Evolutionary conservation across 2,888 invertebrate genomes (phyloP).

Genomic region (Amphiduros pacificus): DNA sequence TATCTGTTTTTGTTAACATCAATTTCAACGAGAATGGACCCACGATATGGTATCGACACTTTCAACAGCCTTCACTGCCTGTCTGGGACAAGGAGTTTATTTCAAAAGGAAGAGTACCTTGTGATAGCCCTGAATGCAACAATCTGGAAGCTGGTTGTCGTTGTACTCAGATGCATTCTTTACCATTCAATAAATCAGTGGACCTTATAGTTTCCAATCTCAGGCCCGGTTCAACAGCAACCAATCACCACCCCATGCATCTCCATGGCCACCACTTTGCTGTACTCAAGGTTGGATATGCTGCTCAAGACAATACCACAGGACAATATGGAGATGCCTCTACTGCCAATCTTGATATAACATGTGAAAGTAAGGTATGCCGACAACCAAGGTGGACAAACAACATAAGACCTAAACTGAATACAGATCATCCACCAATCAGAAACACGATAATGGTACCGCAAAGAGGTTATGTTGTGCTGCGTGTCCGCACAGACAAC

Average conservation of each 20-base stretch:
- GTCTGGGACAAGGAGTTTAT: background rate
- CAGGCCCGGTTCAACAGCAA: background rate
- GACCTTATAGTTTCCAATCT: constrained; percentile 40
- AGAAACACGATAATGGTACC: constrained; percentile 54
- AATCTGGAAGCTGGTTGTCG: constrained; percentile 26
- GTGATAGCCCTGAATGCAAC: background rate
- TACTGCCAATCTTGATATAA: constrained; percentile 20
- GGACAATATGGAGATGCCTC: constrained; percentile 17
- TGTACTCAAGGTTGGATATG: constrained; percentile 43
- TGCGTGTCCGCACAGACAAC: constrained; percentile 47
- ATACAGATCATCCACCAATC: constrained; percentile 36
- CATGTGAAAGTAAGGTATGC: constrained; percentile 32
- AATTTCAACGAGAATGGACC: background rate
- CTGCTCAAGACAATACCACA: background rate
- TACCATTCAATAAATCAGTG: constrained; percentile 36
- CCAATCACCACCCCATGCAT: constrained; percentile 48
- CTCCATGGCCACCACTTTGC: constrained; percentile 52
- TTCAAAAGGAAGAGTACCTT: background rate
- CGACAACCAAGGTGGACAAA: constrained; percentile 37
- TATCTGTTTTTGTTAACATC: background rate
- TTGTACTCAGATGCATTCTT: constrained; percentile 37
- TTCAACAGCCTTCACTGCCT: background rate
- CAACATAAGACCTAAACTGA: constrained; percentile 36
- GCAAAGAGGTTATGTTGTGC: constrained; percentile 49
- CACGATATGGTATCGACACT: background rate